Evolutionary conservation across 2,113 vertebrate species (phyloP).

Genomic region (Sclerurus mexicanus): DNA sequence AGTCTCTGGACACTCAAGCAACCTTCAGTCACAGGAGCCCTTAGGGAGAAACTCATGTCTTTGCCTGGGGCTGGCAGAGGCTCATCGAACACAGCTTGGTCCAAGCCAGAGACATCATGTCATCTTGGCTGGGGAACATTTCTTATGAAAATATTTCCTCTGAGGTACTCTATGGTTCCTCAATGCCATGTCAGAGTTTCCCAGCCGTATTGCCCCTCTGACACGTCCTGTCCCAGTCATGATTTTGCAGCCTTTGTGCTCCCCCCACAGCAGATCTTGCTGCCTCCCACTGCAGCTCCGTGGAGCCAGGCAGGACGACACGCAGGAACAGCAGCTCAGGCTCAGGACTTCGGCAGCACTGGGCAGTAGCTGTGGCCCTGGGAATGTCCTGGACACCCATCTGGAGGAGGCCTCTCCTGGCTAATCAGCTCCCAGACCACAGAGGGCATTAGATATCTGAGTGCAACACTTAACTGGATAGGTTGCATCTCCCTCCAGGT

Average conservation of each 20-base stretch:
- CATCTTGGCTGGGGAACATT: background rate
- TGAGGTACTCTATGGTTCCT: background rate
- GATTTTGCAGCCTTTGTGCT: background rate
- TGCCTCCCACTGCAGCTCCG: accelerated
- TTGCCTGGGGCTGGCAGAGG: background rate
- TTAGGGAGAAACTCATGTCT: background rate
- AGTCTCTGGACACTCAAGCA: background rate
- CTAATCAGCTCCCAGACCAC: background rate
- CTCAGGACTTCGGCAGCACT: accelerated
- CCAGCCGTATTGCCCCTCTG: background rate
- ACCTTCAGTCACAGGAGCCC: background rate
- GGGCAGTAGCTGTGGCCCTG: background rate
- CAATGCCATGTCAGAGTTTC: background rate
- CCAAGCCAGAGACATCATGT: background rate
- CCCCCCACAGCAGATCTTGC: accelerated
- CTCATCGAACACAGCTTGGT: accelerated
- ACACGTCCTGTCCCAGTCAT: accelerated
- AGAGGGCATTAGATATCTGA: background rate
- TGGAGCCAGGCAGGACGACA: too few species aligned
- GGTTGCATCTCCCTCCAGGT: background rate
- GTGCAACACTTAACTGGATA: background rate
- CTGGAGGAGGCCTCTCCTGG: background rate
- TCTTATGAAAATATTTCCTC: background rate
- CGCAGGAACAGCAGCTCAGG: background rate
- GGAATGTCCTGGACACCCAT: background rate